phyloP scores from a whole-genome alignment of 2,797 vertebrate genomes.

The Brotogeris chrysoptera region DNA sequence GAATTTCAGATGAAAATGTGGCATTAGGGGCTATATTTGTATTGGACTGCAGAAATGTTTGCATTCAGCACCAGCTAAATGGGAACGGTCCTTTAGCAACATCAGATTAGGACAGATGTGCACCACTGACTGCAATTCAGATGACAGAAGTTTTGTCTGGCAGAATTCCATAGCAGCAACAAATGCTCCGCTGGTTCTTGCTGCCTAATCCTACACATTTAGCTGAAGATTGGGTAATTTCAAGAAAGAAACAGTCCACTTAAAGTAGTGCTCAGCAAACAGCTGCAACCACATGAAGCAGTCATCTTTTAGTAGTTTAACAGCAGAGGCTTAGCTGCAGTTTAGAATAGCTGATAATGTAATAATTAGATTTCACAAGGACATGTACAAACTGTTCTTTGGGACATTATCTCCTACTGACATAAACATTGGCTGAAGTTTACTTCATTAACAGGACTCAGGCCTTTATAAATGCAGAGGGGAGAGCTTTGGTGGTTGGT shows the following conservation, averaged over 20 bases:
- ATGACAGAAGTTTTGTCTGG: slow-evolving; percentile 17
- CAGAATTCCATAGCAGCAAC: background rate
- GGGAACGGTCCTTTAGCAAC: slow-evolving; percentile 27
- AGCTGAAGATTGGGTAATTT: background rate
- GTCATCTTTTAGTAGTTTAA: background rate
- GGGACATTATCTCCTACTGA: background rate
- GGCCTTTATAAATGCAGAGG: background rate
- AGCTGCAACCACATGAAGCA: background rate
- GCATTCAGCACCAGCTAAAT: slow-evolving; percentile 40
- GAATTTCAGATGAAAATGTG: slow-evolving; percentile 21
- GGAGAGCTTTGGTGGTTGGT: background rate
- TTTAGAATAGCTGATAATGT: background rate
- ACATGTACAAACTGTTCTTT: background rate
- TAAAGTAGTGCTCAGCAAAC: background rate
- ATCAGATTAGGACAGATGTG: slow-evolving; percentile 6
- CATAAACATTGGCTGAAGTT: background rate
- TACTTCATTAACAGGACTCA: background rate
- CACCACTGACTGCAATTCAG: background rate
- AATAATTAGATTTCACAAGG: background rate
- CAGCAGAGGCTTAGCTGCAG: background rate
- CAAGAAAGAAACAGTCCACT: background rate
- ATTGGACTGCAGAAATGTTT: slow-evolving; percentile 36
- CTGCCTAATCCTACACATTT: background rate
- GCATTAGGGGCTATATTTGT: background rate
- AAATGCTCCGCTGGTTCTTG: background rate